Conservation (phyloP, 2,113 vertebrate species). For the Engystomops pustulosus region DNA sequence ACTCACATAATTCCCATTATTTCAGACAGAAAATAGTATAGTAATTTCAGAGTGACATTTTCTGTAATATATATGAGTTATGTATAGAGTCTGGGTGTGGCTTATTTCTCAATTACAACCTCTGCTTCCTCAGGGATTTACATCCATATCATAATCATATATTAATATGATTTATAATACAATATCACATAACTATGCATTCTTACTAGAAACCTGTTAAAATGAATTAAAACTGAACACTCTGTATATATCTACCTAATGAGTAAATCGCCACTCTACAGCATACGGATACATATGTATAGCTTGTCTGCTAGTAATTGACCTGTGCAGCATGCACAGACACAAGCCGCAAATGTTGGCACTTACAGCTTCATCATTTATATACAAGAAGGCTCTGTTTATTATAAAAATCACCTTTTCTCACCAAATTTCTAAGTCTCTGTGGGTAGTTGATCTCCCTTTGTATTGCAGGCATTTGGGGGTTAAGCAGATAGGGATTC, state of each 20-base stretch:
- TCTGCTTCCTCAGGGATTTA: too few species aligned
- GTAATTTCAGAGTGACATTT: conserved; percentile 1
- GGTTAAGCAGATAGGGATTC: conserved; percentile 52
- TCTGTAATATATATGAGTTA: neutral
- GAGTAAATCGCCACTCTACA: neutral
- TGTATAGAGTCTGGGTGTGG: neutral
- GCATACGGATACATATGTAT: neutral
- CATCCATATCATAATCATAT: neutral
- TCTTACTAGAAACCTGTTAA: neutral
- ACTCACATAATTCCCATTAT: neutral
- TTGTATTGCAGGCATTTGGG: conserved; percentile 27
- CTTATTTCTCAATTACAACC: neutral
- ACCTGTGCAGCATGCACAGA: neutral
- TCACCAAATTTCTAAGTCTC: neutral
- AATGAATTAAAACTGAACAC: neutral
- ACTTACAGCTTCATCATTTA: neutral
- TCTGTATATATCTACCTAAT: neutral
- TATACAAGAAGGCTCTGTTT: neutral
- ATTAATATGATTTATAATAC: neutral
- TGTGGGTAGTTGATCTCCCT: neutral
- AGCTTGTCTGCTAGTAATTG: neutral
- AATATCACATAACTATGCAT: neutral
- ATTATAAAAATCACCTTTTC: neutral
- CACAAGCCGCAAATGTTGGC: neutral
- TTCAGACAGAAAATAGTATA: neutral